phyloP scores from a whole-genome alignment of 1,140 invertebrate genomes.

The Dolichoris vasculosae region DNA sequence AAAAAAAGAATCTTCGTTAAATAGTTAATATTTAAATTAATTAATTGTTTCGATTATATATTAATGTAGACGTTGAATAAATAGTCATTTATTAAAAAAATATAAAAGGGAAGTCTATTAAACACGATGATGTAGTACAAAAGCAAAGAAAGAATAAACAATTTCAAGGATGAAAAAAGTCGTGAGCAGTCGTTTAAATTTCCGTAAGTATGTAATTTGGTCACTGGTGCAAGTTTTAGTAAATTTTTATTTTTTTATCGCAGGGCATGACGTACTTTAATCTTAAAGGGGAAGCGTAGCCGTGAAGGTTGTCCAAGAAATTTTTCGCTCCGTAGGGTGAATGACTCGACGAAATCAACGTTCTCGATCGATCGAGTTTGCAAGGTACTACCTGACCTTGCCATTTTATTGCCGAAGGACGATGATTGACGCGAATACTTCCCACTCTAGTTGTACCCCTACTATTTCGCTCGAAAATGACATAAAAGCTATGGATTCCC shows the following conservation, averaged over 20 bases:
- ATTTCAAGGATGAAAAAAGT: too few species aligned
- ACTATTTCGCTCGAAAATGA: not conserved
- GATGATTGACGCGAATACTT: not conserved
- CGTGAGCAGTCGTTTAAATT: too few species aligned
- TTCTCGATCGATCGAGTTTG: slow-evolving; percentile 4
- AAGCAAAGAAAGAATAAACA: too few species aligned
- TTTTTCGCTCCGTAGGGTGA: not conserved
- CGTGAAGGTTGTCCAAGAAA: not conserved
- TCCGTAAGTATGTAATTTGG: slow-evolving; percentile 19
- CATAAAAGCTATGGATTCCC: not conserved
- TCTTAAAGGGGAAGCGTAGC: slow-evolving; percentile 24
- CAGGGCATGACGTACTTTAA: not conserved
- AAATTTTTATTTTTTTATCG: not conserved
- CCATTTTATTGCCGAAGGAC: not conserved
- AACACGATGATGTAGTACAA: too few species aligned
- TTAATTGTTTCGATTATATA: too few species aligned
- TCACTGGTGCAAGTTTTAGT: not conserved
- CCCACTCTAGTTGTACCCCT: not conserved
- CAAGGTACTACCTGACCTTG: slow-evolving; percentile 22
- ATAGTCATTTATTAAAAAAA: too few species aligned
- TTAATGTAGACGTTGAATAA: too few species aligned
- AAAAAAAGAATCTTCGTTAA: too few species aligned
- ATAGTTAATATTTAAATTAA: too few species aligned
- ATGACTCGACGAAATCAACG: not conserved
- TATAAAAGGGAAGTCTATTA: too few species aligned